phyloP scores from a whole-genome alignment of 2,797 vertebrate genomes.

The Otus scops region DNA sequence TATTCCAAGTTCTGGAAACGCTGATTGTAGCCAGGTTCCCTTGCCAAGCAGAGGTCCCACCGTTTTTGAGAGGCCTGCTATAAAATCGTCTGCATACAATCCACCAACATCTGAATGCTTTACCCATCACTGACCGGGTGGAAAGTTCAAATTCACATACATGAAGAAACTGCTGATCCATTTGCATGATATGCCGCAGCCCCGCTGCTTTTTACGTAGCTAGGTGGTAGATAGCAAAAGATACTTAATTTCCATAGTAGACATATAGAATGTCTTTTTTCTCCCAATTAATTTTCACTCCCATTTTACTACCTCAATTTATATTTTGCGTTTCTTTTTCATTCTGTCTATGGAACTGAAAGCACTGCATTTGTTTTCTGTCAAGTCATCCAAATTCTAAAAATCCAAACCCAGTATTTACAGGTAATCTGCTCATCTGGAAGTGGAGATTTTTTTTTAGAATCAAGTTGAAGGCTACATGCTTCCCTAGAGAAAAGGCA shows the following conservation, averaged over 20 bases:
- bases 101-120: not conserved
- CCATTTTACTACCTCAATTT: not conserved
- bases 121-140: not conserved
- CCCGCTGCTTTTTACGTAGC: not conserved
- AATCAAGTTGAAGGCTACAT: constrained; percentile 36
- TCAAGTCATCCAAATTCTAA: not conserved
- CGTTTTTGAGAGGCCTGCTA: not conserved
- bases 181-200: not conserved
- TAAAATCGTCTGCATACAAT: not conserved
- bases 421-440: constrained; percentile 41
- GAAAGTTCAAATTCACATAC: not conserved
- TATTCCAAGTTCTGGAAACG: not conserved
- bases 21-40: not conserved
- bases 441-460: constrained; percentile 26
- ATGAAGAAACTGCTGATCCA: not conserved
- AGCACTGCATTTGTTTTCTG: not conserved
- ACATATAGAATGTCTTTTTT: not conserved
- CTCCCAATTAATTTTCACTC: not conserved
- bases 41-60: not conserved
- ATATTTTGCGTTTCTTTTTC: not conserved
- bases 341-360: not conserved
- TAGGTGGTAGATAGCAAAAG: not conserved
- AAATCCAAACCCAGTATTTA: not conserved
- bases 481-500: constrained; percentile 62
- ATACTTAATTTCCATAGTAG: not conserved